Percentiles rank a stretch among this genome's conserved stretches.
Conservation (phyloP, 1,140 invertebrate species). For the Trachymyrmex septentrionalis region DNA sequence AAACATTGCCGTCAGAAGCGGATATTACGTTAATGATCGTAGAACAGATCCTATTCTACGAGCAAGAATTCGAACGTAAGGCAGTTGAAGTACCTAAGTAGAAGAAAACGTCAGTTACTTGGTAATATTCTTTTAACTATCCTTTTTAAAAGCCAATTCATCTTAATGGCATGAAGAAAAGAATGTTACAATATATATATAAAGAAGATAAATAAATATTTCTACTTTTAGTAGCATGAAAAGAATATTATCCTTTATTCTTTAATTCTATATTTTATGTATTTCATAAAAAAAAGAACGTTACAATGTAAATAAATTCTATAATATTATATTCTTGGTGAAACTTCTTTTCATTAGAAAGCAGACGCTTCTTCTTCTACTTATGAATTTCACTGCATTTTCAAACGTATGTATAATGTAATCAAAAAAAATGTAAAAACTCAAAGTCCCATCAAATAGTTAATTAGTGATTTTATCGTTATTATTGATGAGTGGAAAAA, state of each 20-base stretch:
- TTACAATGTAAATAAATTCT: too few relatives aligned
- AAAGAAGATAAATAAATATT: too few relatives aligned
- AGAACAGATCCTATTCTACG: background rate
- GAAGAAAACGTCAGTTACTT: background rate
- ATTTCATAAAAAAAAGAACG: too few relatives aligned
- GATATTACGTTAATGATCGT: constrained; percentile 59
- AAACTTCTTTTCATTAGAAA: background rate
- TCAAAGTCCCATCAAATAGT: background rate
- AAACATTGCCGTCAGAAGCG: constrained; percentile 47
- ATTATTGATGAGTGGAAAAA: background rate
- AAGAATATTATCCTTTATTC: background rate
- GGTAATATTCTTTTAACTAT: background rate
- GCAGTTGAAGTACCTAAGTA: background rate
- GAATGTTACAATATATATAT: background rate
- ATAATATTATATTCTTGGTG: too few relatives aligned
- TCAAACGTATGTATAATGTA: background rate
- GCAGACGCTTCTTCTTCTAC: background rate
- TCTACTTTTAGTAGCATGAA: too few relatives aligned
- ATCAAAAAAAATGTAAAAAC: background rate
- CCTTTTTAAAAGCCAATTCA: background rate
- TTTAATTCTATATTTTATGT: background rate
- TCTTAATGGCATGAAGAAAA: background rate
- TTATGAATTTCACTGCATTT: background rate
- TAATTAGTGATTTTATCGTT: background rate
- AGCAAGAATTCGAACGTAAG: background rate